Base-by-base conservation (phyloP, 92 coral and sea anemone species). In the Phenganax stokvisi region DNA sequence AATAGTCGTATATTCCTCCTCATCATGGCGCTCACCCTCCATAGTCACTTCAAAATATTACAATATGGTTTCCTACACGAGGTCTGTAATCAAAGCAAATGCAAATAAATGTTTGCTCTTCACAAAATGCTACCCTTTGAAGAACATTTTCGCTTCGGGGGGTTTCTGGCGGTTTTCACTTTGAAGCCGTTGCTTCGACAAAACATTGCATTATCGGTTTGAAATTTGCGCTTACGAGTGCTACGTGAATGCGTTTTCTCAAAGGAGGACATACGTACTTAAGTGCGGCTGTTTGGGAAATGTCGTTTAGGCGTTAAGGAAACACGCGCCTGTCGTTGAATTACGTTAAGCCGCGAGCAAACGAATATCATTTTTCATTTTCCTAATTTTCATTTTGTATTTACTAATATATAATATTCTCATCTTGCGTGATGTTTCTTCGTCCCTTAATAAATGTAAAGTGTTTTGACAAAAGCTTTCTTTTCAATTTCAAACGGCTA, bases 71-170 rank as follows among this genome's bases (percentile, higher is more conserved):
- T 68, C 47, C 47, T 68, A 51, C 70, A 13, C 73, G 73, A 17
- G 47, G 53, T 59, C 81, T 57, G 30, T 57, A 57, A 59, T 57
- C 69, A 76, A 29, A 76, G 69, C 70, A 58, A 44, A 76, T 69
- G 81, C 80, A 75, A 57, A 76, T 58, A 59, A 58, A 57, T 76
- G 70, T 76, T 76, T 76, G 81, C 54, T 76, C 60, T 76, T 76
- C 81, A 76, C 59, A 54, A 76, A 57, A 30, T 54, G 15, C 53
- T 69, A 30, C 51, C 74, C 53, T 69, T 69, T 60, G 64, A 68
- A 29, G 81, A 52, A 55, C 47, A 51, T 76, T 76, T 76, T 76
- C 81, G 81, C 69, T 76, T 76, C 69, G 56, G 81, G 81, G 70
- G 69, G 70, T 52, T 58, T 76, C 6, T 76, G 53, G 73, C 54